Percentiles rank a stretch among this genome's conserved stretches.
Conservation (phyloP, 2,113 vertebrate species). For the Bolborhynchus lineola region DNA sequence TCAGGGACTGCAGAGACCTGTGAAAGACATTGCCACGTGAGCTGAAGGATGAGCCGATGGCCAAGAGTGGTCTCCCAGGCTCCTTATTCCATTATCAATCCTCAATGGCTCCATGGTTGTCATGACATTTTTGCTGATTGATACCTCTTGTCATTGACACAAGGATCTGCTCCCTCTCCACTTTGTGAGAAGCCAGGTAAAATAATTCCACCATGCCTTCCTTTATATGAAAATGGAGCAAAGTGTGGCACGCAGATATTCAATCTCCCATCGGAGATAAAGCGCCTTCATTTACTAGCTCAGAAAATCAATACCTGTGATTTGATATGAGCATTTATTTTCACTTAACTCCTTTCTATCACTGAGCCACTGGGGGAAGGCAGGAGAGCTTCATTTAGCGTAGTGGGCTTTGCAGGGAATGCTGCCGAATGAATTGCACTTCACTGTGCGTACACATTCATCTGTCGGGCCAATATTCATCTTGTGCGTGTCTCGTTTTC, state of each 20-base stretch:
- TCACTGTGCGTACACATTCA: constrained; percentile 17
- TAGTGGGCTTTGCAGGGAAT: constrained; percentile 28
- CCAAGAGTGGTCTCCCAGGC: neutral
- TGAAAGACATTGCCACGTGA: neutral
- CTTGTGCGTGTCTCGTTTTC: neutral
- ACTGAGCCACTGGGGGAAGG: constrained; percentile 48
- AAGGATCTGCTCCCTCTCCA: constrained; percentile 43
- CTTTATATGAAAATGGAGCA: constrained; percentile 73
- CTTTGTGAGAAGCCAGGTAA: constrained; percentile 58
- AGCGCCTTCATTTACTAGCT: constrained; percentile 69
- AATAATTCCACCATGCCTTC: constrained; percentile 62
- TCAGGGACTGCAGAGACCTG: neutral
- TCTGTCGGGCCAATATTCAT: neutral
- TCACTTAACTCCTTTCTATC: constrained; percentile 71
- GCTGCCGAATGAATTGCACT: constrained; percentile 31
- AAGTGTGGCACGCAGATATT: constrained; percentile 59
- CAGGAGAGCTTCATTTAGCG: constrained; percentile 61
- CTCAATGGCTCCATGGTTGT: neutral
- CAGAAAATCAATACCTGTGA: constrained; percentile 73
- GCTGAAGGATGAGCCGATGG: neutral
- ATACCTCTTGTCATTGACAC: constrained; percentile 14
- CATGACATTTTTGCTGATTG: constrained; percentile 1
- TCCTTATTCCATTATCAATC: neutral
- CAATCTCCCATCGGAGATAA: constrained; percentile 70
- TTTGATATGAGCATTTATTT: constrained; percentile 75